These are phyloP conservation scores for Crypturellus undulatus DNA, from an alignment of 2,113 vertebrate species.

Conservation along the genomic window DNA sequence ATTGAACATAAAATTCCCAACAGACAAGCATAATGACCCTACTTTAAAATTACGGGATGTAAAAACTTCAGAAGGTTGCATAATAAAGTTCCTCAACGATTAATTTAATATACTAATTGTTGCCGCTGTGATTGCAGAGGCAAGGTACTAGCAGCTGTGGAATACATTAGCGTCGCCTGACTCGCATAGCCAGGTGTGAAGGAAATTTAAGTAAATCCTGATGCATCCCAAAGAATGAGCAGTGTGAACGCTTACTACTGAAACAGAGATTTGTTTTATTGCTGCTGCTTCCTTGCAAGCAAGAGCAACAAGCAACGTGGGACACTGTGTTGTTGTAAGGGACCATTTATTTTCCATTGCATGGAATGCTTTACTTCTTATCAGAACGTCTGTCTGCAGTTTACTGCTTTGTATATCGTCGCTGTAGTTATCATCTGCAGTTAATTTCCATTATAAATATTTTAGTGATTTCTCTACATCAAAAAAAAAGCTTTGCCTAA, in stretches of 20 bases:
- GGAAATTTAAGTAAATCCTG: neutral
- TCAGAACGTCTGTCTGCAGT: neutral
- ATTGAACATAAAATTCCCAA: neutral
- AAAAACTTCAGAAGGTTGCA: conserved; percentile 19
- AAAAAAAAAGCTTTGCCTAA: conserved; percentile 50
- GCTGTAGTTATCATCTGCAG: neutral
- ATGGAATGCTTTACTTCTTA: neutral
- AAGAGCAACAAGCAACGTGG: neutral
- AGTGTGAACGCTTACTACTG: neutral
- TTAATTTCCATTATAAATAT: conserved; percentile 3
- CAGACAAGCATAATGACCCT: neutral
- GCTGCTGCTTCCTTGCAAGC: neutral
- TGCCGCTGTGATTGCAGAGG: neutral
- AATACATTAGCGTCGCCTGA: neutral
- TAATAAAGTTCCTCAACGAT: conserved; percentile 34
- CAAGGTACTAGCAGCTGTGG: neutral
- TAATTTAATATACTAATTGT: neutral
- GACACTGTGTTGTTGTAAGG: rapidly evolving
- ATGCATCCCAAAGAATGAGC: neutral
- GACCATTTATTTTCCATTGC: neutral
- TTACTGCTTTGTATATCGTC: neutral
- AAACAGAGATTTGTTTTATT: neutral
- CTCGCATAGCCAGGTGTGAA: neutral
- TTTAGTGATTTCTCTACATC: conserved; percentile 9
- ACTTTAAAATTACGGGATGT: neutral